These are phyloP conservation scores for Sarcophaga peregrina DNA, from an alignment of 1,140 invertebrate species.

Conservation along the genomic window DNA sequence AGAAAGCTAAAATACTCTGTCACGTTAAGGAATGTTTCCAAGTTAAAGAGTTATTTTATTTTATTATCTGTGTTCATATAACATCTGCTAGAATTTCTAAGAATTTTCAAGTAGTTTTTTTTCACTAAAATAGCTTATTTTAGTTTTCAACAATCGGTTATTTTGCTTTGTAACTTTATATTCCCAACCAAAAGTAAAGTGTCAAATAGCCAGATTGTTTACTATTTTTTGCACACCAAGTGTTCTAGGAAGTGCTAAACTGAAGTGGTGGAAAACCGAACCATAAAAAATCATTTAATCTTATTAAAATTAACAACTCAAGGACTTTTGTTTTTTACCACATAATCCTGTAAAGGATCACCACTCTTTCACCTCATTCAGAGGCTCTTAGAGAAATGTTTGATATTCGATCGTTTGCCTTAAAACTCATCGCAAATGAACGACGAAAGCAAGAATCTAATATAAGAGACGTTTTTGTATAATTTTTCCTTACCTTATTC, in stretches of 20 bases:
- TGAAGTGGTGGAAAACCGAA: neutral
- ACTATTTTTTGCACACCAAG: conserved; percentile 28
- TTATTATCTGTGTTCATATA: too few relatives aligned
- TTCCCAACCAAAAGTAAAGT: neutral
- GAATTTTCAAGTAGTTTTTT: neutral
- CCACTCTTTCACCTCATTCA: neutral
- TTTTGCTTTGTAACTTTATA: conserved; percentile 13
- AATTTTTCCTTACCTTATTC: too few relatives aligned
- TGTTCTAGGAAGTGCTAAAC: conserved; percentile 1
- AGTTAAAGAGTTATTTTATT: too few relatives aligned
- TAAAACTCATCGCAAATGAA: too few relatives aligned
- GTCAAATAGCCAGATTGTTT: conserved; percentile 10
- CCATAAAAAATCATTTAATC: conserved; percentile 8
- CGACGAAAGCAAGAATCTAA: neutral
- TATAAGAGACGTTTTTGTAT: too few relatives aligned
- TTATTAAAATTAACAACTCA: neutral
- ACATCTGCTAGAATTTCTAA: conserved; percentile 1
- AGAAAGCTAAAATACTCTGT: too few relatives aligned
- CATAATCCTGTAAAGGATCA: conserved; percentile 27
- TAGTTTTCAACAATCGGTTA: neutral
- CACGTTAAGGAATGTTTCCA: too few relatives aligned
- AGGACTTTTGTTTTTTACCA: neutral
- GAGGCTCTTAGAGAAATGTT: neutral
- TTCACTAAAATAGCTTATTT: neutral
- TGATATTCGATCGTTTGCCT: conserved; percentile 11